phyloP scores from a whole-genome alignment of 2,113 vertebrate genomes.

The Sebastes fasciatus region DNA sequence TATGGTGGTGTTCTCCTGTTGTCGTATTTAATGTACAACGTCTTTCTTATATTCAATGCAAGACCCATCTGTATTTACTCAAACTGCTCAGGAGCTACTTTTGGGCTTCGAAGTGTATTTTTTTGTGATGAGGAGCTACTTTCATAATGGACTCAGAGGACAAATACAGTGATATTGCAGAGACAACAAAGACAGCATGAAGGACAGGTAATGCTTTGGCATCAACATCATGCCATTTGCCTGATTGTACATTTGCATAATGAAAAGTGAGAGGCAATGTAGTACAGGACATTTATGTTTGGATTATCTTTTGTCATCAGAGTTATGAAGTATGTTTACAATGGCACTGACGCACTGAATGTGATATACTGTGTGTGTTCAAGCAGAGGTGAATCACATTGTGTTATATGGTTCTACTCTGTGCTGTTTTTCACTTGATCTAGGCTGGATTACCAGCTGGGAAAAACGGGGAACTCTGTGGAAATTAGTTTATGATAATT shows the following conservation, averaged over 20 bases:
- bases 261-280: neutral
- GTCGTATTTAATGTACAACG: conserved; percentile 11
- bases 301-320: neutral
- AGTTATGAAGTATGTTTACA: conserved; percentile 16
- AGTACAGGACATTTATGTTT: conserved; percentile 6
- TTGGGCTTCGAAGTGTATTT: conserved; percentile 2
- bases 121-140: conserved; percentile 20
- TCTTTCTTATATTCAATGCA: neutral
- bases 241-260: conserved; percentile 19
- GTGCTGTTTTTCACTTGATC: conserved; percentile 19
- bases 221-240: conserved; percentile 21
- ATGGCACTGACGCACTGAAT: conserved; percentile 19
- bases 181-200: conserved; percentile 6
- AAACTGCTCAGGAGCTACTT: neutral
- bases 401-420: conserved; percentile 1
- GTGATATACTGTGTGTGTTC: conserved; percentile 27
- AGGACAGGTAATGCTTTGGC: neutral
- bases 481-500: neutral
- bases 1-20: neutral
- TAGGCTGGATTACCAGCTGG: conserved; percentile 9
- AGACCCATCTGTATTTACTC: neutral
- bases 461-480: neutral
- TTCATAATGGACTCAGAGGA: conserved; percentile 10
- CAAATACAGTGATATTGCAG: neutral
- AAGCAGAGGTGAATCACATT: neutral